These are phyloP conservation scores for Dryobates pubescens DNA, from an alignment of 2,797 vertebrate genomes.

Conservation along the genomic window DNA sequence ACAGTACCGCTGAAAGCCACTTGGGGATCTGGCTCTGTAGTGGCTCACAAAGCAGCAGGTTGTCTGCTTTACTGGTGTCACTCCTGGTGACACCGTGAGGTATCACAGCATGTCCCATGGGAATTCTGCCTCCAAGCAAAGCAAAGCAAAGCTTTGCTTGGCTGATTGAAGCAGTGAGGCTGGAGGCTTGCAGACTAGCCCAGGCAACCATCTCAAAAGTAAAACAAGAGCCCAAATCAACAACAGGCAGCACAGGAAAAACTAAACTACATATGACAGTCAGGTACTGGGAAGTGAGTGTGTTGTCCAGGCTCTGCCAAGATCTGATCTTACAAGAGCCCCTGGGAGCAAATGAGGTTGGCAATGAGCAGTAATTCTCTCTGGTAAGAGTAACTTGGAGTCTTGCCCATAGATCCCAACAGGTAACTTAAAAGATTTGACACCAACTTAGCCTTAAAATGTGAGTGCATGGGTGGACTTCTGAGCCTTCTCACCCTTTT, in stretches of 20 bases:
- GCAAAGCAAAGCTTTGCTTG: neutral
- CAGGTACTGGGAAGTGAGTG: neutral
- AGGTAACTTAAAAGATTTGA: neutral
- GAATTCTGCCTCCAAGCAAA: neutral
- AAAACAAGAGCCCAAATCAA: neutral
- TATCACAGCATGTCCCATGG: accelerated
- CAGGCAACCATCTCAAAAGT: neutral
- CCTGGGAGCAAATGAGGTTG: accelerated
- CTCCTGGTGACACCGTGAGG: neutral
- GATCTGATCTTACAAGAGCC: neutral
- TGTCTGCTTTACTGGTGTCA: neutral
- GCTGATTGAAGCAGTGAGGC: neutral
- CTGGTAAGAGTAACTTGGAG: neutral
- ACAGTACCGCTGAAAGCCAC: neutral
- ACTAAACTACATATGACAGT: neutral
- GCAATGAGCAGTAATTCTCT: neutral
- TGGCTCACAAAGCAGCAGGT: neutral
- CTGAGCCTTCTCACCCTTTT: neutral
- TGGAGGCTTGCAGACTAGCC: neutral
- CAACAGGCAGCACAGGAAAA: neutral
- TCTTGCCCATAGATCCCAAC: neutral
- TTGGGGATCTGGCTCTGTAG: neutral
- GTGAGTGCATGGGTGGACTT: neutral
- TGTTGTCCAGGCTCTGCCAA: neutral
- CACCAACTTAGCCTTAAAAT: neutral